A percentile compares a stretch with the other conserved stretches of the same genome.
Evolutionary conservation across 2,888 invertebrate genomes (phyloP).

Genomic region (Sphaeridia pumilis): DNA sequence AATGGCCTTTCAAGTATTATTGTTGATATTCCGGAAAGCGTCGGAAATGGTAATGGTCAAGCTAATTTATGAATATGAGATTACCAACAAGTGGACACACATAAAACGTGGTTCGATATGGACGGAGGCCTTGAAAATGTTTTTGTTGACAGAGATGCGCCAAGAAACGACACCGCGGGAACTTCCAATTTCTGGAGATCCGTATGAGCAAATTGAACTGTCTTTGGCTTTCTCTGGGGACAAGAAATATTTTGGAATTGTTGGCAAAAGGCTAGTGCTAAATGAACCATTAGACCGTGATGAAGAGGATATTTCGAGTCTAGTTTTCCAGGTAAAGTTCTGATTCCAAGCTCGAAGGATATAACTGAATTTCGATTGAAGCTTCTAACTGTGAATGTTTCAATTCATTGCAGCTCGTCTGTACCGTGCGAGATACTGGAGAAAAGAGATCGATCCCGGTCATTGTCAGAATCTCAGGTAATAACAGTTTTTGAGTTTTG

Average conservation of each 20-base stretch:
- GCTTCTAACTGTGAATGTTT: neutral
- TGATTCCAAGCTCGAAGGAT: too few relatives aligned
- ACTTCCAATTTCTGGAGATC: conserved; percentile 72
- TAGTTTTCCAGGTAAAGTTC: conserved; percentile 79
- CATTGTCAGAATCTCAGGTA: conserved; percentile 66
- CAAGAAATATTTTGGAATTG: conserved; percentile 62
- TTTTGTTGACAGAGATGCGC: conserved; percentile 54
- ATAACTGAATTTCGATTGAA: too few relatives aligned
- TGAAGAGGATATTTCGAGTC: conserved; percentile 70
- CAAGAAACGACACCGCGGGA: conserved; percentile 70
- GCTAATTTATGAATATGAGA: too few relatives aligned
- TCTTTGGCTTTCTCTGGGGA: conserved; percentile 70
- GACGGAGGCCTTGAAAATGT: neutral
- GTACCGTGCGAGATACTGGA: conserved; percentile 64
- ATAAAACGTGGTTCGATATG: too few relatives aligned
- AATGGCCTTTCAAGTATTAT: conserved; percentile 79
- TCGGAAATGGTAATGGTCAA: conserved; percentile 59
- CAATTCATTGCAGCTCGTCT: conserved; percentile 63
- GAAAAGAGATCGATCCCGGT: conserved; percentile 75
- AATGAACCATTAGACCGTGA: conserved; percentile 73
- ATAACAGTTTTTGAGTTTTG: neutral
- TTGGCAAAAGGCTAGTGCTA: conserved; percentile 68
- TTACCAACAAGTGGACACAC: too few relatives aligned
- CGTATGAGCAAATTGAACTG: conserved; percentile 61
- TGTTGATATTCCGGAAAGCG: conserved; percentile 78